Evolutionary conservation across 2,797 vertebrate genomes (phyloP).

Genomic region (Crocidura indochinensis): DNA sequence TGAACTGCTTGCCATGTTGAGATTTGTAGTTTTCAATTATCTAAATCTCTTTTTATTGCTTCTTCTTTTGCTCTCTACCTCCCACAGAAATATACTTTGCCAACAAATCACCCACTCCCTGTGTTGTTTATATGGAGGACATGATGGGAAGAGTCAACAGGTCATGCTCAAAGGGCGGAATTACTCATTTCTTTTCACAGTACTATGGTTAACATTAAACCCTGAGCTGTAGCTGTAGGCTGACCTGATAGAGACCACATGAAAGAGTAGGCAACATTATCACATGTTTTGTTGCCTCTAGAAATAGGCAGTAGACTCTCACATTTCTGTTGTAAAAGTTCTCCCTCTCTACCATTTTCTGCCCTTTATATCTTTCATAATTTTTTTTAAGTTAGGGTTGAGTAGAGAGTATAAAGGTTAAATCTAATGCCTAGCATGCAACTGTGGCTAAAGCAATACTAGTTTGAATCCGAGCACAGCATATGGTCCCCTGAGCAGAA

Average conservation of each 20-base stretch:
- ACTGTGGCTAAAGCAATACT: too few species aligned
- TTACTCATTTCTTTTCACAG: slow-evolving; percentile 34
- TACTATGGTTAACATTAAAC: background rate
- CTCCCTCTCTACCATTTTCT: background rate
- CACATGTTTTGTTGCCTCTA: background rate
- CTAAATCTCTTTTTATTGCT: slow-evolving; percentile 82
- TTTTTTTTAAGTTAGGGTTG: too few species aligned
- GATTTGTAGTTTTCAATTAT: slow-evolving; percentile 76
- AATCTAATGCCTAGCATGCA: too few species aligned
- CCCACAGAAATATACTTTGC: slow-evolving; percentile 72
- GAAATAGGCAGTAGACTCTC: background rate
- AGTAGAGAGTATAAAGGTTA: too few species aligned
- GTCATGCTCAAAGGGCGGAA: slow-evolving; percentile 36
- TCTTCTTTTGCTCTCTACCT: slow-evolving; percentile 68
- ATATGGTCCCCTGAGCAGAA: too few species aligned
- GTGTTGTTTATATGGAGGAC: slow-evolving; percentile 58
- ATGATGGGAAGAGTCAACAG: slow-evolving; percentile 64
- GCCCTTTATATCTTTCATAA: background rate
- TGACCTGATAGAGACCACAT: background rate
- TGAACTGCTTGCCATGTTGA: slow-evolving; percentile 71
- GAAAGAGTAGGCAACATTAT: background rate
- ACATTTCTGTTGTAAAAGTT: background rate
- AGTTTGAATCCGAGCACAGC: too few species aligned
- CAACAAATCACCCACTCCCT: slow-evolving; percentile 54
- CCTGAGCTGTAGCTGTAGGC: background rate